Percentiles rank a stretch among this genome's conserved stretches.
Conservation (phyloP, 2,888 invertebrate species). For the Chrysodeixis includens region DNA sequence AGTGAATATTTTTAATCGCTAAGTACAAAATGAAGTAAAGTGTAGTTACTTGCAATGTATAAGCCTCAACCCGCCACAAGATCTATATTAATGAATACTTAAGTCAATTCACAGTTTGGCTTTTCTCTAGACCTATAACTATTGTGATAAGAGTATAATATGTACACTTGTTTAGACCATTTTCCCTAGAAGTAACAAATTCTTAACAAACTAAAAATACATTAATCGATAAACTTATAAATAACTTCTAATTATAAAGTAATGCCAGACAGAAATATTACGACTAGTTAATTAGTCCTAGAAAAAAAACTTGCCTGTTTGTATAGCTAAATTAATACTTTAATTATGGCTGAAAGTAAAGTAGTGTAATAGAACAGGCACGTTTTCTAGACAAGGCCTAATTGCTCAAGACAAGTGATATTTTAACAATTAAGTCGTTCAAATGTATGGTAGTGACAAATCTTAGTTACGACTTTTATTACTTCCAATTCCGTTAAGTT, state of each 20-base stretch:
- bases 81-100: conserved; percentile 49
- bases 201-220: conserved; percentile 57
- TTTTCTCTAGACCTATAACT: conserved; percentile 70
- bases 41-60: background rate
- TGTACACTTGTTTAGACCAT: conserved; percentile 68
- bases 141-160: conserved; percentile 60
- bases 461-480: too few relatives aligned
- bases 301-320: background rate
- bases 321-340: background rate
- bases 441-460: too few relatives aligned
- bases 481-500: too few relatives aligned
- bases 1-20: too few relatives aligned
- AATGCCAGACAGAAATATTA: conserved; percentile 3
- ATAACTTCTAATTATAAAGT: conserved; percentile 25
- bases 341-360: background rate
- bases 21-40: background rate
- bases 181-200: conserved; percentile 66
- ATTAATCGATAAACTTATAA: conserved; percentile 55
- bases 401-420: too few relatives aligned
- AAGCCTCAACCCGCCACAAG: conserved; percentile 38
- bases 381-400: background rate
- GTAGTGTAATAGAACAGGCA: background rate
- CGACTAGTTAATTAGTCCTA: background rate
- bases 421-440: too few relatives aligned
- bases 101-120: conserved; percentile 79